Base-by-base conservation (phyloP, 2,888 invertebrate genomes). In the Eugnorisma glareosa region DNA sequence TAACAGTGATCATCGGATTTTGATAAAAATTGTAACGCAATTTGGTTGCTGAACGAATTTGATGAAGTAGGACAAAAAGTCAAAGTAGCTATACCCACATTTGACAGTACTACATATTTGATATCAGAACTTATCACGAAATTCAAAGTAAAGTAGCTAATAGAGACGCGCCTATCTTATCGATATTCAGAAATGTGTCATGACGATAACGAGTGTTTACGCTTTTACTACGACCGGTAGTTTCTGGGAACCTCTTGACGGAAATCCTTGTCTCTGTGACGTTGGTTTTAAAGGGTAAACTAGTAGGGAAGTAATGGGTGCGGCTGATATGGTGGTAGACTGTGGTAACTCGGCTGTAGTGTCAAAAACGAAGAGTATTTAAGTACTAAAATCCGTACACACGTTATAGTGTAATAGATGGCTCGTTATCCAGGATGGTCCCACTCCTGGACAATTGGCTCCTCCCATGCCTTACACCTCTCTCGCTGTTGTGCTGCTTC, bases 121-220 rank as follows among this genome's bases (percentile, higher is more conserved):
- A 77, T 85, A 85, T 75, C 73, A 40, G 15, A 51, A 67, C 18
- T 73, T 73, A 80, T 81, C 70, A 75, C 35, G 45, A 54, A 51
- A 75, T 82, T 83, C 84, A 77, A 83, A 83, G 51, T 77, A 71
- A 71, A 85, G 83, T 85, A 88, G 83, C 86, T 64, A 77, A 43
- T 80, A 70, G 82, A 79, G 74, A 83, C 77, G 59, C 8, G 54
- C 37, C 57, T 83, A 86, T 81, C 79, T 85, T 76, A 88, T 87
- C 84, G 86, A 86, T 87, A 84, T 61, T 51, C 31, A 83, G 86
- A 88, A 89, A 85, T 89, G 83, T 89, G 89, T 89, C 90, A 86
- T 77, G 78, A 73, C 77, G 90, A 89, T 88, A 88, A 82, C 77
- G 51, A 77, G 64, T 84, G 80, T 82, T 75, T 73, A 75, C 77